Conservation (phyloP, 2,888 invertebrate species). For the Drosophila nigritarsus region DNA sequence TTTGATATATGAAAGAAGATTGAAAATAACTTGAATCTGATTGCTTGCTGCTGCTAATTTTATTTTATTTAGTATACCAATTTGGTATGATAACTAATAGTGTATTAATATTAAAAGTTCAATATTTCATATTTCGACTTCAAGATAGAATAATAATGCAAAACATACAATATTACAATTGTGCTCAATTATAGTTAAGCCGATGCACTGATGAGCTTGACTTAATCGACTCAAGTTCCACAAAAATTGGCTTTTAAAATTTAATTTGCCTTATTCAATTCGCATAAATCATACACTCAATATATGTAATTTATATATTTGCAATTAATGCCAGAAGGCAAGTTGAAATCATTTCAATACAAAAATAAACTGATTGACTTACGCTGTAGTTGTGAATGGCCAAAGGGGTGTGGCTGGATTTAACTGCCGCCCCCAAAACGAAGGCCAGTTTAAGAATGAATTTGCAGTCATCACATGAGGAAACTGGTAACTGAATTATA, state of each 20-base stretch:
- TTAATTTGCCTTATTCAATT: slow-evolving; percentile 48
- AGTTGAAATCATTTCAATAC: slow-evolving; percentile 42
- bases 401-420: slow-evolving; percentile 6
- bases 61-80: neutral
- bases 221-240: slow-evolving; percentile 6
- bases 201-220: slow-evolving; percentile 2
- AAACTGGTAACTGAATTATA: slow-evolving; percentile 29
- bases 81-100: neutral
- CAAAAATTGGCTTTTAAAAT: slow-evolving; percentile 36
- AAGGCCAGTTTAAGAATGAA: slow-evolving; percentile 16
- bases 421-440: neutral
- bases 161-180: neutral
- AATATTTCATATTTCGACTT: neutral
- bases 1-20: neutral
- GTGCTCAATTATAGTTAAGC: neutral
- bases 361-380: slow-evolving; percentile 45
- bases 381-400: slow-evolving; percentile 8
- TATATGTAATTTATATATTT: neutral
- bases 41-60: too few species aligned
- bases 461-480: slow-evolving; percentile 14
- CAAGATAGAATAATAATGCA: too few species aligned
- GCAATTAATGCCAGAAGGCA: slow-evolving; percentile 1
- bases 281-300: slow-evolving; percentile 16
- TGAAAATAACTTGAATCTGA: neutral
- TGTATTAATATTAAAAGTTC: neutral